Percentiles rank a stretch among this genome's conserved stretches.
Conservation (phyloP, 2,888 invertebrate species). For the Brachylomia viminalis region DNA sequence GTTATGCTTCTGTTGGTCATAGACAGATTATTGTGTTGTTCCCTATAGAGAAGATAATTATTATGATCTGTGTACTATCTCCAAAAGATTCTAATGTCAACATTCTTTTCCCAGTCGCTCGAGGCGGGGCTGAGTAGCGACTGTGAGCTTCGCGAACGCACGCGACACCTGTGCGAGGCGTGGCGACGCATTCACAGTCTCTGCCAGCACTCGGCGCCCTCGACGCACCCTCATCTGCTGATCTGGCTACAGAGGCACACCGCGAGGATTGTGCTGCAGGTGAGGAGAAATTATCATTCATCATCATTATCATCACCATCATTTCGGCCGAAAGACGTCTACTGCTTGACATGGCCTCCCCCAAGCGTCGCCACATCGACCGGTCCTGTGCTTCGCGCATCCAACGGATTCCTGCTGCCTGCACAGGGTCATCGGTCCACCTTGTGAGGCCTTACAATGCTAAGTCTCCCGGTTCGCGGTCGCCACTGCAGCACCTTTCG, state of each 20-base stretch:
- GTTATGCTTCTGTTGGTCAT: no score
- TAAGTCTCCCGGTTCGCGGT: neutral
- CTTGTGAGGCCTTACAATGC: neutral
- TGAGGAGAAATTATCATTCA: slow-evolving; percentile 55
- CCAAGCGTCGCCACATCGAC: neutral
- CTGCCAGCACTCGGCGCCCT: slow-evolving; percentile 82
- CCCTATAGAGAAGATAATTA: no score
- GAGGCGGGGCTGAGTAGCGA: slow-evolving; percentile 81
- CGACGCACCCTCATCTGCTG: slow-evolving; percentile 82
- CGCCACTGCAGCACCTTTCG: neutral
- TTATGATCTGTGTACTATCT: neutral
- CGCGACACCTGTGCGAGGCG: slow-evolving; percentile 81
- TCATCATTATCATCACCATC: neutral
- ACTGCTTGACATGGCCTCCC: neutral
- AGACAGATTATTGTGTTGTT: no score
- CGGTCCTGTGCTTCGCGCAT: neutral
- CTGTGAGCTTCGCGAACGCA: slow-evolving; percentile 77
- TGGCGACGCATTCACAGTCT: slow-evolving; percentile 84
- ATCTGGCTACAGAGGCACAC: slow-evolving; percentile 86
- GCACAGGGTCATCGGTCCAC: neutral
- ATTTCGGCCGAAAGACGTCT: neutral
- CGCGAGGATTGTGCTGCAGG: slow-evolving; percentile 82
- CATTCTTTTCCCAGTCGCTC: slow-evolving; percentile 75
- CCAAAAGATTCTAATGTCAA: neutral
- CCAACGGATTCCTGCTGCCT: neutral